phyloP scores from a whole-genome alignment of 2,113 vertebrate species.

The Nothocercus julius region DNA sequence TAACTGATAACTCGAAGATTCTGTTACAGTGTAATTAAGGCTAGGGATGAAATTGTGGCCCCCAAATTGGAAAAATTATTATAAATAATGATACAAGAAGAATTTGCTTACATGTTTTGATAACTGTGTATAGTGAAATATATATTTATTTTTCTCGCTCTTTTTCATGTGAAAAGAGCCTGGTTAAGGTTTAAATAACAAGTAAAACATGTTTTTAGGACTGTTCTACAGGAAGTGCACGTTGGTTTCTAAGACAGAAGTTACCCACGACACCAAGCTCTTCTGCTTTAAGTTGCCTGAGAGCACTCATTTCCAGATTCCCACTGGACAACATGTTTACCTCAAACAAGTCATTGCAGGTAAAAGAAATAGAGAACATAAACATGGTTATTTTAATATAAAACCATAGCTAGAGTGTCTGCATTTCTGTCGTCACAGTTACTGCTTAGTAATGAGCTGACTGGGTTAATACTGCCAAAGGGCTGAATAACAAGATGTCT shows the following conservation, averaged over 20 bases:
- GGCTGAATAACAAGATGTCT: background rate
- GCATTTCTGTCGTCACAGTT: background rate
- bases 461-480: background rate
- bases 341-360: slow-evolving; percentile 88
- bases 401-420: background rate
- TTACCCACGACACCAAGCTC: slow-evolving; percentile 87
- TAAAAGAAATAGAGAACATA: slow-evolving; percentile 56
- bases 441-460: background rate
- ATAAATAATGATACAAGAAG: background rate
- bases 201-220: slow-evolving; percentile 71
- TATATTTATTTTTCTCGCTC: background rate
- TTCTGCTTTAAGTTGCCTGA: slow-evolving; percentile 84
- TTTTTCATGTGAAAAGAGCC: background rate
- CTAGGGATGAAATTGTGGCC: background rate
- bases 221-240: slow-evolving; percentile 87
- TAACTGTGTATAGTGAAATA: background rate
- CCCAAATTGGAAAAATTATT: background rate
- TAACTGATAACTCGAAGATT: background rate
- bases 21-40: background rate
- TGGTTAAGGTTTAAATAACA: background rate
- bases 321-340: slow-evolving; percentile 91
- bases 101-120: background rate
- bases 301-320: slow-evolving; percentile 83
- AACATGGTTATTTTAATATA: background rate
- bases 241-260: slow-evolving; percentile 85